phyloP scores from a whole-genome alignment of 2,113 vertebrate genomes.

The Plotosus lineatus region DNA sequence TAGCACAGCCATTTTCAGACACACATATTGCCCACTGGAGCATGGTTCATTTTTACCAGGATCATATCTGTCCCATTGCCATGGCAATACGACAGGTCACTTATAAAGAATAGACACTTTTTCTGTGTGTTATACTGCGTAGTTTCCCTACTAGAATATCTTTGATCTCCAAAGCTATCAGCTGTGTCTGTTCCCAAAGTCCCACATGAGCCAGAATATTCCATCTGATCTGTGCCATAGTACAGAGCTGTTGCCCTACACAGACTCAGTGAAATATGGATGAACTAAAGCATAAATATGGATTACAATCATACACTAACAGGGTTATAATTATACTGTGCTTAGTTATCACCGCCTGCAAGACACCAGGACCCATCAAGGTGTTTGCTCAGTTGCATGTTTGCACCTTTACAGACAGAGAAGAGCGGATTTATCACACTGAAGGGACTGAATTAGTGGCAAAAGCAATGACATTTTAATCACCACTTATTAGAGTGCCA shows the following conservation, averaged over 20 bases:
- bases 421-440: neutral
- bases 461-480: conserved; percentile 4
- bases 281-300: conserved; percentile 40
- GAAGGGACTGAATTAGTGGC: neutral
- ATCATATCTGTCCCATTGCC: conserved; percentile 35
- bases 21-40: neutral
- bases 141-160: conserved; percentile 38
- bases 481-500: neutral
- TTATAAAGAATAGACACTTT: conserved; percentile 39
- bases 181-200: conserved; percentile 40
- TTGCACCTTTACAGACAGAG: neutral
- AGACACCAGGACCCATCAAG: neutral
- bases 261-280: conserved; percentile 52
- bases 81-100: conserved; percentile 31
- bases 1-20: neutral
- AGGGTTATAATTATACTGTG: neutral
- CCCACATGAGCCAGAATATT: conserved; percentile 37
- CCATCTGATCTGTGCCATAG: conserved; percentile 33
- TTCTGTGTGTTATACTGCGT: conserved; percentile 12
- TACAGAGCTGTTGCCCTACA: conserved; percentile 41
- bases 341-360: neutral
- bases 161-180: conserved; percentile 50
- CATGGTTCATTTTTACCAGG: conserved; percentile 10
- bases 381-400: conserved; percentile 8
- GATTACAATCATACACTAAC: neutral